Evolutionary conservation across 2,888 invertebrate species (phyloP).

Genomic region (Parnassius orleans): DNA sequence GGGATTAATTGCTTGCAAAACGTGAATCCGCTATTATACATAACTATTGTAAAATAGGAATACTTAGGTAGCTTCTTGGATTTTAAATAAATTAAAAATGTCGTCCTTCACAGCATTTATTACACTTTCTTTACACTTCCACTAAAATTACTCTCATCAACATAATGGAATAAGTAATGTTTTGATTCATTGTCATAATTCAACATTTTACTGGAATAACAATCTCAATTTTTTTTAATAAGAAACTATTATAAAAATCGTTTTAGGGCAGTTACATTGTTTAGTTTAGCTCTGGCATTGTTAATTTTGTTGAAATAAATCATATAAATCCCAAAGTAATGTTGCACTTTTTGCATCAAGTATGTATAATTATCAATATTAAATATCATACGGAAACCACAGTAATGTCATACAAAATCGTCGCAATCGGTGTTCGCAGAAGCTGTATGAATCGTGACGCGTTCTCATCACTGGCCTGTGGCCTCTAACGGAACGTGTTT

Average conservation of each 20-base stretch:
- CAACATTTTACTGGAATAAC: no score
- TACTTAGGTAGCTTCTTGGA: no score
- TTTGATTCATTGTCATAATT: no score
- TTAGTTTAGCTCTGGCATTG: no score
- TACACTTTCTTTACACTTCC: constrained; percentile 28
- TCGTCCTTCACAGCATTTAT: constrained; percentile 29
- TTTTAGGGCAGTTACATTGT: no score
- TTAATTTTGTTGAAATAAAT: no score
- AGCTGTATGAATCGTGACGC: constrained; percentile 18
- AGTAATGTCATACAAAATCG: constrained; percentile 5
- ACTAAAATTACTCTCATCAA: constrained; percentile 7
- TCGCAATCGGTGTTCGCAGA: constrained; percentile 11
- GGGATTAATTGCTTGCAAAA: no score
- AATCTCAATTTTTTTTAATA: no score
- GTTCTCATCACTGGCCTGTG: constrained; percentile 18
- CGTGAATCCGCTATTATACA: no score
- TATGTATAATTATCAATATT: neutral
- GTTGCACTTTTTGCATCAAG: neutral
- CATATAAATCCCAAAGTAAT: neutral
- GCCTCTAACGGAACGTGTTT: constrained; percentile 18
- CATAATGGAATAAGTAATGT: constrained; percentile 9
- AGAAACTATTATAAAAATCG: no score
- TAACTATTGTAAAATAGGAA: no score
- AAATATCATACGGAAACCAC: constrained; percentile 8
- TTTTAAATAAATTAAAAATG: neutral